Percentiles rank a stretch among this genome's conserved stretches.
Conservation (phyloP, 2,888 invertebrate species). For the Drosophila testacea region DNA sequence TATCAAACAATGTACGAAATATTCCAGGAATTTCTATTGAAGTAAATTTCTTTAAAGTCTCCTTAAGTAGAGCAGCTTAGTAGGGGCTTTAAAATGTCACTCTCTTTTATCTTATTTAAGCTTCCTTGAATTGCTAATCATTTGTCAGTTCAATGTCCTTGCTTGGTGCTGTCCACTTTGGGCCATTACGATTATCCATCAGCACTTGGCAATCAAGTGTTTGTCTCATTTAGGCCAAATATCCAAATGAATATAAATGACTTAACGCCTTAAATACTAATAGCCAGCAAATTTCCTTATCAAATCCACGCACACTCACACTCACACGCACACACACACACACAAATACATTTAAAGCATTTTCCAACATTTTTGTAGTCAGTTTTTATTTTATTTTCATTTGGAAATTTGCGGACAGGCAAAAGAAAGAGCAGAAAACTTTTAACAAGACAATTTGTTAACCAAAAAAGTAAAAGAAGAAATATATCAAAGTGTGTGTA, state of each 20-base stretch:
- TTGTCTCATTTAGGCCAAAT: slow-evolving; percentile 15
- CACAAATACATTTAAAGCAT: slow-evolving; percentile 32
- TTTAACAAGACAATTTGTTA: slow-evolving; percentile 78
- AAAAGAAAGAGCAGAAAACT: slow-evolving; percentile 51
- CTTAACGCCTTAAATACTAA: slow-evolving; percentile 80
- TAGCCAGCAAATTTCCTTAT: slow-evolving; percentile 77
- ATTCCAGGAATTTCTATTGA: not conserved
- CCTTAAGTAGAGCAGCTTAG: not conserved
- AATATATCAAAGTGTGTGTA: slow-evolving; percentile 1
- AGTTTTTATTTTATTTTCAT: slow-evolving; percentile 63
- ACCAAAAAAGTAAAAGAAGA: slow-evolving; percentile 46
- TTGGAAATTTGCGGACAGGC: slow-evolving; percentile 28
- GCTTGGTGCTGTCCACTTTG: slow-evolving; percentile 12
- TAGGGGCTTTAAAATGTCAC: slow-evolving; percentile 4
- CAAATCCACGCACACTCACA: slow-evolving; percentile 33
- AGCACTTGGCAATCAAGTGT: slow-evolving; percentile 46
- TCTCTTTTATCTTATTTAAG: slow-evolving; percentile 2
- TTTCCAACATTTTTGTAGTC: slow-evolving; percentile 61
- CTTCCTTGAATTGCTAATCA: slow-evolving; percentile 39
- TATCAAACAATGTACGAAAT: not conserved
- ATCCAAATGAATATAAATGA: slow-evolving; percentile 81
- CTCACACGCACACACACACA: slow-evolving; percentile 22
- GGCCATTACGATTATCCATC: slow-evolving; percentile 39
- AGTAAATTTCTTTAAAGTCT: slow-evolving; percentile 7
- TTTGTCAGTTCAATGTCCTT: slow-evolving; percentile 31